A percentile compares a stretch with the other conserved stretches of the same genome.
Conservation (phyloP, 2,797 vertebrate genomes). For the Bradypodion pumilum region DNA sequence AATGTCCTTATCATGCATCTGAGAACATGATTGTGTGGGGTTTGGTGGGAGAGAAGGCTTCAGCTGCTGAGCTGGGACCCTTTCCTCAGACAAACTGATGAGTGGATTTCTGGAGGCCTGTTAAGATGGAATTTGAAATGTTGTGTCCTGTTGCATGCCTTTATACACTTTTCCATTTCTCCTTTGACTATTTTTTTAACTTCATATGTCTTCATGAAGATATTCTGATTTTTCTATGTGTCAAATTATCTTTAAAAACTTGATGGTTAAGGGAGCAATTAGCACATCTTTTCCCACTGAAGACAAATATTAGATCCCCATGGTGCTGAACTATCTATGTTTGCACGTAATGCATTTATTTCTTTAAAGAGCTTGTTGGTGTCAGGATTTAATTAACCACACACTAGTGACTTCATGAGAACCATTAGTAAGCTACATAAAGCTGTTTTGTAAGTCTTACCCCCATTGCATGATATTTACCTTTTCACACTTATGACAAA, state of each 20-base stretch:
- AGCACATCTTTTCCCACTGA: slow-evolving; percentile 51
- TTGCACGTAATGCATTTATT: slow-evolving; percentile 63
- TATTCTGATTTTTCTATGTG: slow-evolving; percentile 46
- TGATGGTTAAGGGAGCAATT: slow-evolving; percentile 63
- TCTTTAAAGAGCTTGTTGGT: slow-evolving; percentile 52
- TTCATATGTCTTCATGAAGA: slow-evolving; percentile 39
- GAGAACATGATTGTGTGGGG: neutral
- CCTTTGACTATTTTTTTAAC: slow-evolving; percentile 48
- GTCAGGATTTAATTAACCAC: slow-evolving; percentile 63
- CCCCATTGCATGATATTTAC: neutral
- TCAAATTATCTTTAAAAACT: slow-evolving; percentile 55
- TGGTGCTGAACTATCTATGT: slow-evolving; percentile 51
- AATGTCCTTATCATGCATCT: neutral
- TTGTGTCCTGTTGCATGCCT: neutral
- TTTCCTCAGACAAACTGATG: neutral
- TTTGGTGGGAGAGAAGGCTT: neutral
- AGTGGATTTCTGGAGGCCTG: neutral
- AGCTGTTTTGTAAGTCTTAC: slow-evolving; percentile 39
- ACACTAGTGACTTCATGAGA: slow-evolving; percentile 54
- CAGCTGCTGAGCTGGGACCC: neutral
- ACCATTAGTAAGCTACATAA: slow-evolving; percentile 23
- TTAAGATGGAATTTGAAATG: neutral
- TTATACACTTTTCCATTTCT: slow-evolving; percentile 25
- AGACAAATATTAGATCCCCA: slow-evolving; percentile 54
- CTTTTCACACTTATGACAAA: neutral